These are phyloP conservation scores for Gopherus flavomarginatus DNA, from an alignment of 2,113 vertebrate species.

Conservation along the genomic window DNA sequence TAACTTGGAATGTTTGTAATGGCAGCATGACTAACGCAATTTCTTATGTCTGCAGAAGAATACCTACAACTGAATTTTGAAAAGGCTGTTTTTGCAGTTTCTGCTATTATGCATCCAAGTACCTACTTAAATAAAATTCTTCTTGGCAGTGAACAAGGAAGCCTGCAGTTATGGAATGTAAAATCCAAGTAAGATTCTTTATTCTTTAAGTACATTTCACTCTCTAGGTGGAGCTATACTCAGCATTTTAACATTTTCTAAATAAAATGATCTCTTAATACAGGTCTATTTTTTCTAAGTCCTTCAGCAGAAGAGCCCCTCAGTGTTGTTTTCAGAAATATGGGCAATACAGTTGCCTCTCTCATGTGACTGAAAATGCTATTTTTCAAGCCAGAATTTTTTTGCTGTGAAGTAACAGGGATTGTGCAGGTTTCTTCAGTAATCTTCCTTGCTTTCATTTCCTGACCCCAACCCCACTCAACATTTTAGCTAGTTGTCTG, in stretches of 20 bases:
- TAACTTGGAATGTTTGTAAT: not conserved
- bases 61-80: constrained; percentile 92
- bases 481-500: not conserved
- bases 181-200: constrained; percentile 90
- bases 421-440: not conserved
- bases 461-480: not conserved
- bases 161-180: constrained; percentile 96
- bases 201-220: not conserved
- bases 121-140: constrained; percentile 98
- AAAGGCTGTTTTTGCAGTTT: constrained; percentile 86
- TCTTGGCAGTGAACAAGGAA: constrained; percentile 93
- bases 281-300: not conserved
- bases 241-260: not conserved
- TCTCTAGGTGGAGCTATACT: not conserved
- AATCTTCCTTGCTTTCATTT: not conserved
- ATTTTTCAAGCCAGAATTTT: constrained; percentile 16
- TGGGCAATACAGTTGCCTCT: constrained; percentile 8
- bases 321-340: not conserved
- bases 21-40: not conserved
- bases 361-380: not conserved
- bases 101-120: constrained; percentile 93
- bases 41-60: constrained; percentile 82
- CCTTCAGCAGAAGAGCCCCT: not conserved
- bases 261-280: not conserved
- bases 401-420: constrained; percentile 14